phyloP scores from a whole-genome alignment of 1,140 invertebrate species.

The Micrasema minimum region DNA sequence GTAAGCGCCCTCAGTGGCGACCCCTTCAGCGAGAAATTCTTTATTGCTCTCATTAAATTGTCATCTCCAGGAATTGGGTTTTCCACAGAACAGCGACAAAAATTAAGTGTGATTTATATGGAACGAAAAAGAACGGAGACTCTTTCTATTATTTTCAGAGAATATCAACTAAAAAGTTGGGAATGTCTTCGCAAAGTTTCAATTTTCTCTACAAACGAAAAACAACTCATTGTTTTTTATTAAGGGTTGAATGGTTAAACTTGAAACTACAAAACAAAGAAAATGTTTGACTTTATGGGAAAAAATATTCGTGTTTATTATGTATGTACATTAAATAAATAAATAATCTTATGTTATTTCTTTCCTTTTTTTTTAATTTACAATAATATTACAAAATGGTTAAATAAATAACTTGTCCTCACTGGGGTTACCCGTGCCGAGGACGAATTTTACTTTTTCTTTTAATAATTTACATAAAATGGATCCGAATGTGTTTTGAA shows the following conservation, averaged over 20 bases:
- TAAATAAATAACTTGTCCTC: no score
- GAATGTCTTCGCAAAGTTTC: neutral
- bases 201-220: neutral
- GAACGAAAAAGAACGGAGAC: constrained; percentile 27
- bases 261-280: no score
- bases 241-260: neutral
- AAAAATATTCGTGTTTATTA: no score
- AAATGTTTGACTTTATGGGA: no score
- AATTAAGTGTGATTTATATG: constrained; percentile 45
- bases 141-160: constrained; percentile 13
- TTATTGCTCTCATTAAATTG: constrained; percentile 50
- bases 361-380: no score
- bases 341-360: no score
- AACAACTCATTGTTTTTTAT: neutral
- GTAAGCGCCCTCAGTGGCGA: constrained; percentile 15
- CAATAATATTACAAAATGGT: no score
- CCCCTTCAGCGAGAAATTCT: constrained; percentile 42
- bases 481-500: no score
- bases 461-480: no score
- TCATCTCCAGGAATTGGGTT: constrained; percentile 48
- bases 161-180: neutral
- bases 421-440: no score
- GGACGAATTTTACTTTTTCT: no score
- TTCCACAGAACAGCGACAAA: constrained; percentile 40
- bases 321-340: no score